Conservation (phyloP, 2,113 vertebrate species). For the Daubentonia madagascariensis region DNA sequence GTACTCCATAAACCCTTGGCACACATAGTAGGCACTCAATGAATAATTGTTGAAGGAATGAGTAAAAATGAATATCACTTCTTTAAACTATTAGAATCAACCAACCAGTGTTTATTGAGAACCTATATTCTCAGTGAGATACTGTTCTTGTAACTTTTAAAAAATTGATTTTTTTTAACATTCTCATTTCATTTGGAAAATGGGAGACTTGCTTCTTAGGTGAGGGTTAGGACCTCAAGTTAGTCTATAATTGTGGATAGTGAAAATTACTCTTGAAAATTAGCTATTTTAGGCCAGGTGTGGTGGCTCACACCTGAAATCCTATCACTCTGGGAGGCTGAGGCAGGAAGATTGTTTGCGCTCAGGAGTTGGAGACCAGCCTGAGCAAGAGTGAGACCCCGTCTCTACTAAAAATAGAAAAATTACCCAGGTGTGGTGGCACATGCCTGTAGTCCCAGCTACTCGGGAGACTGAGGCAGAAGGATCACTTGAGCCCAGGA, state of each 20-base stretch:
- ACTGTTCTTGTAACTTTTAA: not conserved
- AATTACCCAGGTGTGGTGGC: no score
- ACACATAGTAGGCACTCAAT: not conserved
- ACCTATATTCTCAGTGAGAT: not conserved
- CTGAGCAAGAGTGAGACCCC: no score
- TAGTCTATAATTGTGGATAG: not conserved
- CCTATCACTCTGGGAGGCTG: no score
- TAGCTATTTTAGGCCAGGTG: no score
- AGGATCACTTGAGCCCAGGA: no score
- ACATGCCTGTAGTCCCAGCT: no score
- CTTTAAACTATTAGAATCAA: slow-evolving; percentile 22
- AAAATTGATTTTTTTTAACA: not conserved
- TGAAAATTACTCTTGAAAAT: slow-evolving; percentile 27
- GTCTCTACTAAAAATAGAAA: no score
- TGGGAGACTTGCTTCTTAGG: not conserved
- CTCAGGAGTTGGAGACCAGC: no score
- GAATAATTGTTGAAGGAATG: slow-evolving; percentile 46
- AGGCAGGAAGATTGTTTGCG: no score
- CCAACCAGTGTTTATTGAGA: slow-evolving; percentile 25
- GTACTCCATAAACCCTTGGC: not conserved
- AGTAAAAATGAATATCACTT: slow-evolving; percentile 21
- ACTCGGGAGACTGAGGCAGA: no score
- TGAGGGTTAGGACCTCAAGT: not conserved
- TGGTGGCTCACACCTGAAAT: no score
- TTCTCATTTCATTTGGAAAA: slow-evolving; percentile 52